A percentile compares a stretch with the other conserved stretches of the same genome.
These are phyloP conservation scores for Dicycla oo DNA, from an alignment of 2,888 invertebrate species.

Conservation along the genomic window DNA sequence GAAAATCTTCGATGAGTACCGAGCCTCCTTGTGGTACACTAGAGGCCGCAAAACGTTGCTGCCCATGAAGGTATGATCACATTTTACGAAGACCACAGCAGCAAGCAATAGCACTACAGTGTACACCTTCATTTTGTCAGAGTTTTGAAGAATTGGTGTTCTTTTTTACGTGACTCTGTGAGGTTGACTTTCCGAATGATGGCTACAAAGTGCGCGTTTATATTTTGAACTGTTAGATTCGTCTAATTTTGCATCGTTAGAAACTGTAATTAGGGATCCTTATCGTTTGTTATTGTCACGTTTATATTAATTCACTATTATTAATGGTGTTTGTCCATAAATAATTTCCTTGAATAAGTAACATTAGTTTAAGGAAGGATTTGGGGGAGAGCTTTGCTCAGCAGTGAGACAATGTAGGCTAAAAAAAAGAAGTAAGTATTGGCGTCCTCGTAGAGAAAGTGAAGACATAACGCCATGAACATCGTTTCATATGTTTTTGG, in stretches of 20 bases:
- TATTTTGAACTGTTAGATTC: constrained; percentile 31
- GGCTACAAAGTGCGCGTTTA: not conserved
- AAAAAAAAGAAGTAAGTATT: no score
- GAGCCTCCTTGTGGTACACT: constrained; percentile 67
- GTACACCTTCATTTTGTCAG: constrained; percentile 67
- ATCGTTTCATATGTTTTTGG: no score
- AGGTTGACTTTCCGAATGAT: constrained; percentile 5
- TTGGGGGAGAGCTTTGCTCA: no score
- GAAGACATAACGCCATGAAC: not conserved
- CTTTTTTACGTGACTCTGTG: not conserved
- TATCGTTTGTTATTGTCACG: not conserved
- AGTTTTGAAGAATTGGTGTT: not conserved
- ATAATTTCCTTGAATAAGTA: rapidly evolving
- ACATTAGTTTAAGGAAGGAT: no score
- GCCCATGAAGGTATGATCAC: constrained; percentile 79
- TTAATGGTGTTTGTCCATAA: not conserved
- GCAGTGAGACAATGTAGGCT: no score
- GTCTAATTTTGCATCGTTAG: constrained; percentile 32
- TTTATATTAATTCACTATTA: not conserved
- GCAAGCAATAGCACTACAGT: constrained; percentile 64
- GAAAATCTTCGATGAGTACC: constrained; percentile 66
- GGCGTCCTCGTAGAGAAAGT: not conserved
- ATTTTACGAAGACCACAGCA: constrained; percentile 70
- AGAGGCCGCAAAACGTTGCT: constrained; percentile 72
- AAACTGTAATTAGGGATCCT: constrained; percentile 20